phyloP scores from a whole-genome alignment of 1,140 invertebrate genomes.

The Venturia canescens region DNA sequence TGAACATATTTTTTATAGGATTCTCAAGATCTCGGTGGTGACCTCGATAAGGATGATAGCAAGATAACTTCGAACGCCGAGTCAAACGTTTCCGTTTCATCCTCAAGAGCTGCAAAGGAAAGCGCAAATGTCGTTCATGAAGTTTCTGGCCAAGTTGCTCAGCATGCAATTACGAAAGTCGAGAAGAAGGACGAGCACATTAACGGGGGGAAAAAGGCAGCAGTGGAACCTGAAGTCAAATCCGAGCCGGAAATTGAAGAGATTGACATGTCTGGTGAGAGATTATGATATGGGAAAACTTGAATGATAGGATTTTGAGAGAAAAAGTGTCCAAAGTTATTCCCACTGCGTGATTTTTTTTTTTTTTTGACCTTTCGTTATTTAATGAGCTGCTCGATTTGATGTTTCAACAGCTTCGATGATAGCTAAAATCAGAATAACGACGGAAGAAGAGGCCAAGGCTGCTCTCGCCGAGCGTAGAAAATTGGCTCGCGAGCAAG shows the following conservation, averaged over 20 bases:
- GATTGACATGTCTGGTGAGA: conserved; percentile 73
- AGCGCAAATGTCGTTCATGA: conserved; percentile 62
- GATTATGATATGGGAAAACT: not conserved
- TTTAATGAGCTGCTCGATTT: not conserved
- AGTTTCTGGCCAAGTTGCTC: conserved; percentile 46
- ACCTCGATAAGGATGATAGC: conserved; percentile 16
- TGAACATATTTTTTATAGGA: not conserved
- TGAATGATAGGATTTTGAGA: not conserved
- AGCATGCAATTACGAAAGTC: conserved; percentile 48
- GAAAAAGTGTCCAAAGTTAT: not conserved
- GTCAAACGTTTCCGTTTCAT: conserved; percentile 38
- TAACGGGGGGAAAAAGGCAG: conserved; percentile 60
- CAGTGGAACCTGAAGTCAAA: conserved; percentile 55
- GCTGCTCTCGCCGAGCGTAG: conserved; percentile 91
- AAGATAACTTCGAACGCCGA: conserved; percentile 35
- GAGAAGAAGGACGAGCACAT: conserved; percentile 63
- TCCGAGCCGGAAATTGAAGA: conserved; percentile 64
- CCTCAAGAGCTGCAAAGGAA: conserved; percentile 52
- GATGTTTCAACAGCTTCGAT: conserved; percentile 80
- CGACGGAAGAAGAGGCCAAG: conserved; percentile 93
- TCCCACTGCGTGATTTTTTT: no score
- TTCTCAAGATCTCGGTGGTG: not conserved
- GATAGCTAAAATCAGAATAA: conserved; percentile 85
- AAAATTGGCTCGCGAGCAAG: conserved; percentile 88
- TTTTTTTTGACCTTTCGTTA: no score